phyloP scores from a whole-genome alignment of 2,888 invertebrate species.

The Strigamia crassipes region DNA sequence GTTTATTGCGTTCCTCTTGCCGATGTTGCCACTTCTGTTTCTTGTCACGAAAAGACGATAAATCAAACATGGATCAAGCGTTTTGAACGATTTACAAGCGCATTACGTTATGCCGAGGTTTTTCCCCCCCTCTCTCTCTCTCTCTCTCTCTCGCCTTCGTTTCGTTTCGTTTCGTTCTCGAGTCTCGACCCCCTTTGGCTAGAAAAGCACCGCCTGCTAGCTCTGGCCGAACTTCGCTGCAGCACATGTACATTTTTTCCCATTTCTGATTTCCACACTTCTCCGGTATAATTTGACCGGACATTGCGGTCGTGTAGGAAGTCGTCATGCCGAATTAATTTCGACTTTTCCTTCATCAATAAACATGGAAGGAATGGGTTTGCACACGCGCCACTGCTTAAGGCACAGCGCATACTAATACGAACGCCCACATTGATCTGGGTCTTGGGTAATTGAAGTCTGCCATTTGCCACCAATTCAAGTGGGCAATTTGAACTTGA shows the following conservation, averaged over 20 bases:
- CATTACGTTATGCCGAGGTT: not conserved
- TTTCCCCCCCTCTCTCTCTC: not conserved
- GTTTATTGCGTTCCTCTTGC: slow-evolving; percentile 4
- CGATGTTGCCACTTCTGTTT: slow-evolving; percentile 21
- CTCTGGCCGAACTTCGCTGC: not conserved
- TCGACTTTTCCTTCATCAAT: slow-evolving; percentile 39
- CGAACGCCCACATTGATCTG: slow-evolving; percentile 26
- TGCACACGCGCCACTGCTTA: slow-evolving; percentile 19
- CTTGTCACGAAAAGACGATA: slow-evolving; percentile 21
- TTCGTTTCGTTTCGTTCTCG: not conserved
- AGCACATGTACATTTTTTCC: slow-evolving; percentile 11
- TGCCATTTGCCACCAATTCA: slow-evolving; percentile 35
- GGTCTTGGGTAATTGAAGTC: slow-evolving; percentile 35
- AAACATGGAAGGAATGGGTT: slow-evolving; percentile 27
- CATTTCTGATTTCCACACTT: slow-evolving; percentile 1
- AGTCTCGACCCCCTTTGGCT: not conserved
- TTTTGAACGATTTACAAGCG: slow-evolving; percentile 21
- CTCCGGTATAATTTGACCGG: slow-evolving; percentile 28
- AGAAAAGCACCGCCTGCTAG: slow-evolving; percentile 22
- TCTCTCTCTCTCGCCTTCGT: not conserved
- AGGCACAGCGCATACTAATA: slow-evolving; percentile 29
- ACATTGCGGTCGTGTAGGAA: slow-evolving; percentile 31
- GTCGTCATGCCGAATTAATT: slow-evolving; percentile 38
- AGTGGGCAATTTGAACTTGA: slow-evolving; percentile 16
- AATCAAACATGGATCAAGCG: slow-evolving; percentile 10